phyloP scores from a whole-genome alignment of 2,888 invertebrate species.

The Anticlea derivata region DNA sequence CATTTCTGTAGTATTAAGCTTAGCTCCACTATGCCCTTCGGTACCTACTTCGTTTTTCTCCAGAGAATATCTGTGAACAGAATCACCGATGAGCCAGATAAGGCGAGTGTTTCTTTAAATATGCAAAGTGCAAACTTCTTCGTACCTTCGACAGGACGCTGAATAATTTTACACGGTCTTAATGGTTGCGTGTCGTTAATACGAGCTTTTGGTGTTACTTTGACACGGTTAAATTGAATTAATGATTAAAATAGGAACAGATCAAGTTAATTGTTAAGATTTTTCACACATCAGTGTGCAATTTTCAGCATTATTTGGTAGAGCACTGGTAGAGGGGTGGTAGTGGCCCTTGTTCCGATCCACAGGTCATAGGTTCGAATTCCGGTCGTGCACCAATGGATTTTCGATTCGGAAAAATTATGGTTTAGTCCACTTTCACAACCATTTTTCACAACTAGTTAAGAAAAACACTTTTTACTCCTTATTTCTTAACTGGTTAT shows the following conservation, averaged over 20 bases:
- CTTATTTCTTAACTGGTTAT: too few species aligned
- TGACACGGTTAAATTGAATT: constrained; percentile 61
- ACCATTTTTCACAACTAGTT: too few species aligned
- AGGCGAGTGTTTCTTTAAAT: constrained; percentile 78
- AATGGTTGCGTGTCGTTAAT: constrained; percentile 77
- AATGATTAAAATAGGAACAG: constrained; percentile 41
- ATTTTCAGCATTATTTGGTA: too few species aligned
- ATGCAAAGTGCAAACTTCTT: constrained; percentile 81
- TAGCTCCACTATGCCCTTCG: constrained; percentile 16
- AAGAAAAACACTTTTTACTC: too few species aligned
- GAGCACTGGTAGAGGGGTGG: too few species aligned
- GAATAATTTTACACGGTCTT: constrained; percentile 82
- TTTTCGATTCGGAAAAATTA: too few species aligned
- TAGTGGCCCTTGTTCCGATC: too few species aligned
- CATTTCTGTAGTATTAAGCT: constrained; percentile 3
- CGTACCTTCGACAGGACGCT: constrained; percentile 72
- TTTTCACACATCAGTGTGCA: background rate
- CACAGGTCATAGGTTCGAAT: too few species aligned
- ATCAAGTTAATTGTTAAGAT: constrained; percentile 38
- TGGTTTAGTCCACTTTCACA: too few species aligned
- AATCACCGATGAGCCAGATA: constrained; percentile 80
- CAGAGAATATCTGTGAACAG: constrained; percentile 69
- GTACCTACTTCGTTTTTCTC: constrained; percentile 68
- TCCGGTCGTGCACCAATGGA: too few species aligned
- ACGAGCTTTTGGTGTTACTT: constrained; percentile 58